A percentile compares a stretch with the other conserved stretches of the same genome.
These are phyloP conservation scores for Dyspetes luteomarginatus DNA, from an alignment of 2,888 invertebrate species.

Conservation along the genomic window DNA sequence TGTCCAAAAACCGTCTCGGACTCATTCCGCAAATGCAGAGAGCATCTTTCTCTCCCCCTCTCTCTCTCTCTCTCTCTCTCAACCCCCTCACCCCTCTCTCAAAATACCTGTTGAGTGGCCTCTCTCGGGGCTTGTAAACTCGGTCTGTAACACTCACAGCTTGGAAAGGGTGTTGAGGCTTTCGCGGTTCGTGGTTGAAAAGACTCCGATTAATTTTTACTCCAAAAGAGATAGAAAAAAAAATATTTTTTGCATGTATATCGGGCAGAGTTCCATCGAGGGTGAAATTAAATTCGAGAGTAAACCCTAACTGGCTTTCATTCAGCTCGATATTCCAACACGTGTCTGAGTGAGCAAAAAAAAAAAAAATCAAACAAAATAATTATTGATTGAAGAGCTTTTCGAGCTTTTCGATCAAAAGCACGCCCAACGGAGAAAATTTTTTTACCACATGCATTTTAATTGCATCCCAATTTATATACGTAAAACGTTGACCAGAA, in stretches of 20 bases:
- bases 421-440: constrained; percentile 9
- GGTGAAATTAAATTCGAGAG: neutral
- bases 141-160: neutral
- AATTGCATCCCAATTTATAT: constrained; percentile 44
- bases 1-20: too few relatives aligned
- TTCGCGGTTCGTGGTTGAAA: constrained; percentile 63
- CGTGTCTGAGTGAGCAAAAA: neutral
- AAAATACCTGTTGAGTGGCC: constrained; percentile 73
- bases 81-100: constrained; percentile 52
- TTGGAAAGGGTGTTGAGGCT: constrained; percentile 26
- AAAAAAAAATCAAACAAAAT: constrained; percentile 16
- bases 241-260: neutral
- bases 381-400: constrained; percentile 39
- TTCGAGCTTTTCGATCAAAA: constrained; percentile 46
- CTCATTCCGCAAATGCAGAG: too few relatives aligned
- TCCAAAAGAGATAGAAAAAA: constrained; percentile 29
- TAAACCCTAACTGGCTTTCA: neutral
- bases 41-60: too few relatives aligned
- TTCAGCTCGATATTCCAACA: neutral
- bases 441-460: constrained; percentile 34
- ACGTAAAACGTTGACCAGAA: constrained; percentile 25
- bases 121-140: constrained; percentile 35
- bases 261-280: neutral
- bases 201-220: constrained; percentile 70
- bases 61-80: too few relatives aligned